phyloP scores from a whole-genome alignment of 53 echinoderm and acorn worm species.

The Pentamera pediparva region DNA sequence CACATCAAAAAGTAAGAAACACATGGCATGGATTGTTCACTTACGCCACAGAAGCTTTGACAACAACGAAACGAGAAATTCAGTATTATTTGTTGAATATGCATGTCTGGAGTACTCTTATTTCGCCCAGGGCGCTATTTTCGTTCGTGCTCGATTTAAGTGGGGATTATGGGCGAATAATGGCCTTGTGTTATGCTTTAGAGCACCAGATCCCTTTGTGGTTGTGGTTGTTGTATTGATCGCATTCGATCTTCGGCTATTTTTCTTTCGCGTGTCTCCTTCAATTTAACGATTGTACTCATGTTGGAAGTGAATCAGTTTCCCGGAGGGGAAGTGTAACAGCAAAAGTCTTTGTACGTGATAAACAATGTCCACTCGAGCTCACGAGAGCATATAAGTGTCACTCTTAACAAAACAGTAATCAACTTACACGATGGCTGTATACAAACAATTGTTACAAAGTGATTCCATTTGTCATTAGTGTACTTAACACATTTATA shows the following conservation, averaged over 20 bases:
- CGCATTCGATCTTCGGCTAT: conserved; percentile 1
- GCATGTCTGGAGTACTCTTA: not conserved
- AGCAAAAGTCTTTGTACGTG: not conserved
- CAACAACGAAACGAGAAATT: not conserved
- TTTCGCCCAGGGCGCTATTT: not conserved
- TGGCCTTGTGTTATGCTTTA: not conserved
- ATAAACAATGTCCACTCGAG: not conserved
- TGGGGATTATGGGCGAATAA: not conserved
- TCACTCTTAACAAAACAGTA: too few species aligned
- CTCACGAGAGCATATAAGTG: too few species aligned
- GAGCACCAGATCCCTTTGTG: conserved; percentile 19
- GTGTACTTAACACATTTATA: too few species aligned
- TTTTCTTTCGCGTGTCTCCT: conserved; percentile 20
- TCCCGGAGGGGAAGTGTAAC: conserved; percentile 22
- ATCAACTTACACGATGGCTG: too few species aligned
- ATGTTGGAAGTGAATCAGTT: conserved; percentile 16
- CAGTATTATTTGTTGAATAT: not conserved
- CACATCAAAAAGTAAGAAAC: too few species aligned
- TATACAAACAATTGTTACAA: too few species aligned
- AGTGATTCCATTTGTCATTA: too few species aligned
- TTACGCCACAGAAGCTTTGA: too few species aligned
- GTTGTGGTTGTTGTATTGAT: conserved; percentile 18
- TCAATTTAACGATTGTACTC: not conserved
- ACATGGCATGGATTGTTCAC: too few species aligned
- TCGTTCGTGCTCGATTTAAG: not conserved